These are phyloP conservation scores for Bradynema listronoti DNA, from an alignment of 1,140 invertebrate species.

Conservation along the genomic window DNA sequence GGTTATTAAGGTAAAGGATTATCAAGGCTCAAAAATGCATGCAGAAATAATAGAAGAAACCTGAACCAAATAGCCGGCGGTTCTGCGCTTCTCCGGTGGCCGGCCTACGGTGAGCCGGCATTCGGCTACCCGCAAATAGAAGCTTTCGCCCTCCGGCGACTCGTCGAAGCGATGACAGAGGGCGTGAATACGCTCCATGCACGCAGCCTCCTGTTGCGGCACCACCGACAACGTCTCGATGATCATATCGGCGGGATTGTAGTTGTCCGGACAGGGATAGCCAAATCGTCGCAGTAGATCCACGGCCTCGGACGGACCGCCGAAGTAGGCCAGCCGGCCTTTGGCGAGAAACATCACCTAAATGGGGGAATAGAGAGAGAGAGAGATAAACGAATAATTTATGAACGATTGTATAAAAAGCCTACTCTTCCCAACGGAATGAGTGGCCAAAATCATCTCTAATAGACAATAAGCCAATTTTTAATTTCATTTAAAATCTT, in stretches of 20 bases:
- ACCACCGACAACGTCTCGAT: constrained; percentile 63
- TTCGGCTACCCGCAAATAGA: constrained; percentile 24
- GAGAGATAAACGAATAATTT: constrained; percentile 20
- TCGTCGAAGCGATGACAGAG: constrained; percentile 46
- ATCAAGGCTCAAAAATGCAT: constrained; percentile 11
- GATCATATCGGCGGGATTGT: constrained; percentile 70
- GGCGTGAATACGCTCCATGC: constrained; percentile 37
- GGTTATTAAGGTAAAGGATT: too few relatives aligned
- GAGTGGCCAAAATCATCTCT: too few relatives aligned
- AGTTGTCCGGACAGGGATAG: constrained; percentile 66
- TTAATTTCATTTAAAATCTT: constrained; percentile 6
- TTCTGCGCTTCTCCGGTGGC: constrained; percentile 25
- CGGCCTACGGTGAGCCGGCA: constrained; percentile 10
- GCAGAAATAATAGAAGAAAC: constrained; percentile 26
- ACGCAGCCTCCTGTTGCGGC: constrained; percentile 58
- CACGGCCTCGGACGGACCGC: constrained; percentile 43
- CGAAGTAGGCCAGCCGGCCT: constrained; percentile 59
- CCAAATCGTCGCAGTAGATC: constrained; percentile 61
- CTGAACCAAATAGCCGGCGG: constrained; percentile 32
- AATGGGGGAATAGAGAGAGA: too few relatives aligned
- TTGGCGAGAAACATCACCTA: constrained; percentile 59
- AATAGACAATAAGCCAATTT: not conserved
- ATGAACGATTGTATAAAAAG: not conserved
- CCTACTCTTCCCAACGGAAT: not conserved
- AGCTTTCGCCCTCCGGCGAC: constrained; percentile 20